A percentile compares a stretch with the other conserved stretches of the same genome.
These are phyloP conservation scores for Catalaphyllia jardinei DNA, from an alignment of 64 coral and sea anemone species.

Conservation along the genomic window DNA sequence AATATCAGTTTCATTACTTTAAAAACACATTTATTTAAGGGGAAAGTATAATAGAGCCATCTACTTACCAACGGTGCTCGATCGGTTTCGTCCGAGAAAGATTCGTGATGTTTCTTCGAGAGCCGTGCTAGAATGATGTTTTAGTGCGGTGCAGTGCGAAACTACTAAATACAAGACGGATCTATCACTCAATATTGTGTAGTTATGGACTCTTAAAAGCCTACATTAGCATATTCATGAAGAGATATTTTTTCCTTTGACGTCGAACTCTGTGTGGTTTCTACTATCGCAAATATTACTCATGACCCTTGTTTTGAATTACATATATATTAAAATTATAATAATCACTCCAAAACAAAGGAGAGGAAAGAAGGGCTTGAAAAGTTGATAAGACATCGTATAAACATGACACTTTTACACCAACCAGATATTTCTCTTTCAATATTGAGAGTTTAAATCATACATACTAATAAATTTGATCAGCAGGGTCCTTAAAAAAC, in stretches of 20 bases:
- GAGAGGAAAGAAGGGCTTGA: neutral
- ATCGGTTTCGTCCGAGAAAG: neutral
- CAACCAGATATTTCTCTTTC: neutral
- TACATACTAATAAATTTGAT: neutral
- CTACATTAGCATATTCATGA: constrained; percentile 26
- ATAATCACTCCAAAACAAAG: neutral
- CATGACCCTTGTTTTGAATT: neutral
- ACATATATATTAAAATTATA: neutral
- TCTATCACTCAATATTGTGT: neutral
- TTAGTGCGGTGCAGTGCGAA: neutral
- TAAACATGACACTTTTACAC: neutral
- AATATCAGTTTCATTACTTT: neutral
- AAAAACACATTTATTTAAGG: neutral
- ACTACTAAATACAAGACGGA: neutral
- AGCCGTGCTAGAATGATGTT: neutral
- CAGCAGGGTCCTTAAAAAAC: neutral
- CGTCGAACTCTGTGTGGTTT: neutral
- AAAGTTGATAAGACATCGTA: neutral
- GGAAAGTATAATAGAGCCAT: too few relatives aligned
- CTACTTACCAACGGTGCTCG: neutral
- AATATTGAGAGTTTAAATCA: neutral
- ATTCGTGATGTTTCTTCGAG: neutral
- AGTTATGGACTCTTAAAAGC: constrained; percentile 28
- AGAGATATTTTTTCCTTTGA: neutral
- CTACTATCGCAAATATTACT: neutral